phyloP scores from a whole-genome alignment of 2,888 invertebrate genomes.

The Trichopria drosophilae region DNA sequence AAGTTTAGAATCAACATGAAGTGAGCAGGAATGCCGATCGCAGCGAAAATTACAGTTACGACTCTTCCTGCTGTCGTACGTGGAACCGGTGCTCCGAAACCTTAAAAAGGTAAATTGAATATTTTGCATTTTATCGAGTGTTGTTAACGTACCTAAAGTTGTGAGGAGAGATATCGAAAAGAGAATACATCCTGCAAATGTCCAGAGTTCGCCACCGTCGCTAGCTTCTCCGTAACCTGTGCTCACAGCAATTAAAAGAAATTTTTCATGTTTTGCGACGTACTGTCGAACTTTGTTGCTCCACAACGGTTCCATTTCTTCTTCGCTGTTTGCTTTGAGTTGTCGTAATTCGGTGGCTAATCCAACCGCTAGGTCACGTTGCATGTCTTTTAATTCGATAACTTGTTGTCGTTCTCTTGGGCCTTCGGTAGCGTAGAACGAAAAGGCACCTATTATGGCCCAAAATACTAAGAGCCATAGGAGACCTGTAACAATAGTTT shows the following conservation, averaged over 20 bases:
- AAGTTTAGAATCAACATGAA: slow-evolving; percentile 65
- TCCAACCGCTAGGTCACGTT: slow-evolving; percentile 66
- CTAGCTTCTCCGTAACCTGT: slow-evolving; percentile 63
- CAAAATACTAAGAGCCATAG: slow-evolving; percentile 65
- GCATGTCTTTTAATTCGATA: slow-evolving; percentile 62
- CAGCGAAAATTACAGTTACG: slow-evolving; percentile 67
- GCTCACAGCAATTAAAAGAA: slow-evolving; percentile 63
- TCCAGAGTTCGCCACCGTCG: slow-evolving; percentile 66
- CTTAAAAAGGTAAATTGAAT: slow-evolving; percentile 53
- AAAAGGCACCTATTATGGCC: slow-evolving; percentile 67
- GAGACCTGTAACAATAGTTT: slow-evolving; percentile 57
- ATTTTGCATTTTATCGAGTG: neutral
- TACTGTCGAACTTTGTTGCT: slow-evolving; percentile 64
- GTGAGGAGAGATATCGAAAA: slow-evolving; percentile 72
- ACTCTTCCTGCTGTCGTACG: slow-evolving; percentile 67
- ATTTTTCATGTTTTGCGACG: slow-evolving; percentile 63
- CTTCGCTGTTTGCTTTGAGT: slow-evolving; percentile 60
- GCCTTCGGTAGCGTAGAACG: slow-evolving; percentile 70
- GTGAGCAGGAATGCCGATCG: slow-evolving; percentile 70
- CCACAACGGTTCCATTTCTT: slow-evolving; percentile 64
- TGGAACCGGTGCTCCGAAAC: slow-evolving; percentile 74
- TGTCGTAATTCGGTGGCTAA: slow-evolving; percentile 69
- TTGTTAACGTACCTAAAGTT: slow-evolving; percentile 63
- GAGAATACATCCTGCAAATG: slow-evolving; percentile 69
- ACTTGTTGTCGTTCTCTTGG: slow-evolving; percentile 65